Conservation (phyloP, 2,888 invertebrate species). For the Temnothorax unifasciatus region DNA sequence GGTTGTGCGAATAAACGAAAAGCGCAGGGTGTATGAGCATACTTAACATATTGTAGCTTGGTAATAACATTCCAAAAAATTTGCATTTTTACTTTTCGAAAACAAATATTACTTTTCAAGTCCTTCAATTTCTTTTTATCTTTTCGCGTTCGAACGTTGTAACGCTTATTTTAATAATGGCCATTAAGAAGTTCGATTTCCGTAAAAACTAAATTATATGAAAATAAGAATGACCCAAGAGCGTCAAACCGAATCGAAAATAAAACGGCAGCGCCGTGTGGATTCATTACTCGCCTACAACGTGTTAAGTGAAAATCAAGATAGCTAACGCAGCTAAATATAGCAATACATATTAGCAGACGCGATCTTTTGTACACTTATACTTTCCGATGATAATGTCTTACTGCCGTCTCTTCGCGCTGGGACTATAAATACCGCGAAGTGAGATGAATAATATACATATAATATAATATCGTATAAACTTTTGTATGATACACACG, state of each 20-base stretch:
- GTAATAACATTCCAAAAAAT: slow-evolving; percentile 16
- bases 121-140: neutral
- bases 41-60: slow-evolving; percentile 61
- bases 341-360: slow-evolving; percentile 68
- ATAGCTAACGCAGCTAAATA: slow-evolving; percentile 53
- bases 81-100: neutral
- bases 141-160: neutral
- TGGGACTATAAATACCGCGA: slow-evolving; percentile 52
- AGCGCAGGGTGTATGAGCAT: slow-evolving; percentile 40
- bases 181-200: neutral
- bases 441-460: slow-evolving; percentile 60
- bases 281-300: slow-evolving; percentile 45
- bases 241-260: neutral
- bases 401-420: slow-evolving; percentile 68
- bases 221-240: neutral
- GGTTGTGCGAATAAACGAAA: slow-evolving; percentile 80
- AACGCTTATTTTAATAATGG: neutral
- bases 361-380: slow-evolving; percentile 71
- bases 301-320: slow-evolving; percentile 55
- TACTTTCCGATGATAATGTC: slow-evolving; percentile 67
- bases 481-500: slow-evolving; percentile 73
- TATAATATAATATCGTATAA: slow-evolving; percentile 40
- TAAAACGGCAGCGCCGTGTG: neutral
- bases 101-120: neutral
- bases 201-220: neutral